phyloP scores from a whole-genome alignment of 2,113 vertebrate genomes.

The Notarius quadriscutis region DNA sequence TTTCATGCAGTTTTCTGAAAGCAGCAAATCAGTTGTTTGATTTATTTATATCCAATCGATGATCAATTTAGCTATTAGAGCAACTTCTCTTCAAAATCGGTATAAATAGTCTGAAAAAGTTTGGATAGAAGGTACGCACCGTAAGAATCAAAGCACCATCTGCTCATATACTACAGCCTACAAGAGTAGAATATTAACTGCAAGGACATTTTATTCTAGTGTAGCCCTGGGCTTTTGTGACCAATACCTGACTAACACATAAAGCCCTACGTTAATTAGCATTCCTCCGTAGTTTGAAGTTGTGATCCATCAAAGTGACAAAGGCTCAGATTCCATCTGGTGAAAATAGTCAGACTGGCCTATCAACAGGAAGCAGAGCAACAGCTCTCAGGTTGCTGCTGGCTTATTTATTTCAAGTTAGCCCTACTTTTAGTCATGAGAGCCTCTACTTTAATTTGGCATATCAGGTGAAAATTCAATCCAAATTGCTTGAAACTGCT shows the following conservation, averaged over 20 bases:
- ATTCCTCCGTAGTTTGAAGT: constrained; percentile 56
- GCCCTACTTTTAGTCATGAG: constrained; percentile 25
- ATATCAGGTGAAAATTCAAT: too few species aligned
- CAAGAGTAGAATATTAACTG: constrained; percentile 54
- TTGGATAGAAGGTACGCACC: background rate
- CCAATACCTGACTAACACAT: constrained; percentile 48
- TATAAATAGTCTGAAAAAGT: constrained; percentile 19
- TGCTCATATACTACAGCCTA: constrained; percentile 42
- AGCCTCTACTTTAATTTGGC: constrained; percentile 19
- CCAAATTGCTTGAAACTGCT: too few species aligned
- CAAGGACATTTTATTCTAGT: constrained; percentile 48
- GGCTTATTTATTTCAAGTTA: constrained; percentile 46
- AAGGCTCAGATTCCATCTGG: constrained; percentile 48
- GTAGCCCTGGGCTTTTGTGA: constrained; percentile 48
- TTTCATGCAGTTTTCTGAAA: constrained; percentile 4
- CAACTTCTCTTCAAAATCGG: background rate
- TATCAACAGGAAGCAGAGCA: constrained; percentile 46
- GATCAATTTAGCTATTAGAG: background rate
- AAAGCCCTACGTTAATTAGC: constrained; percentile 53
- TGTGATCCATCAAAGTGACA: constrained; percentile 59
- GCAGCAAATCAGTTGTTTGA: background rate
- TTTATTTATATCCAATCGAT: background rate
- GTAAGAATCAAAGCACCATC: constrained; percentile 48
- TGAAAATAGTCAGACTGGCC: constrained; percentile 43
- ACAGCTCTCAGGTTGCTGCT: constrained; percentile 44